These are phyloP conservation scores for Hypotaenidia philippensis DNA, from an alignment of 2,797 vertebrate genomes.

Conservation along the genomic window DNA sequence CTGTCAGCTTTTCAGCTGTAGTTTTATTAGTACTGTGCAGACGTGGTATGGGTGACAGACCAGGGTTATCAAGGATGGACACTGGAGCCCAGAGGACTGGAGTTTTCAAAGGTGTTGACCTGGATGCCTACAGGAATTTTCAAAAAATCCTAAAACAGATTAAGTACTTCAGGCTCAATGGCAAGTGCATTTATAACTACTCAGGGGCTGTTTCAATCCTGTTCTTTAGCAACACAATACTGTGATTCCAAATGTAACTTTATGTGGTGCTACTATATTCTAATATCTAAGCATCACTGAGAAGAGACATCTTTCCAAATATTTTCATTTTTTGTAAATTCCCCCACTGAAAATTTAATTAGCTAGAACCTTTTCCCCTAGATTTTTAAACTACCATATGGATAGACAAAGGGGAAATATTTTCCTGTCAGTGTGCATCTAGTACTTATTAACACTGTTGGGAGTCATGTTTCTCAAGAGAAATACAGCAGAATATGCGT, in stretches of 20 bases:
- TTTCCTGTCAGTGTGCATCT: constrained; percentile 65
- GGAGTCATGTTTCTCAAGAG: constrained; percentile 28
- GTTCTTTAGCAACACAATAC: not conserved
- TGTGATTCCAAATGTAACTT: not conserved
- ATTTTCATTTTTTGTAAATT: constrained; percentile 44
- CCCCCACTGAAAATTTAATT: constrained; percentile 45
- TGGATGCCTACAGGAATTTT: not conserved
- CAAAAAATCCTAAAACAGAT: not conserved
- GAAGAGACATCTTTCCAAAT: constrained; percentile 37
- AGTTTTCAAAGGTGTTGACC: not conserved
- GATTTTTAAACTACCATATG: constrained; percentile 59
- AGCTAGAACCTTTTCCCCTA: constrained; percentile 46
- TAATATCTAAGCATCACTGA: constrained; percentile 1
- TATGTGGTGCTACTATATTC: not conserved
- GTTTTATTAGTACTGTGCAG: not conserved
- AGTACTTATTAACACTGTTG: constrained; percentile 45
- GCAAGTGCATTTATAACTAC: not conserved
- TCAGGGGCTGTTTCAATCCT: not conserved
- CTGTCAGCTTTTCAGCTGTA: not conserved
- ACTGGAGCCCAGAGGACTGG: not conserved
- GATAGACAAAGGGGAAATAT: constrained; percentile 67
- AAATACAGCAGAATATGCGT: constrained; percentile 19
- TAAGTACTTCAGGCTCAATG: not conserved
- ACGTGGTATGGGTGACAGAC: not conserved
- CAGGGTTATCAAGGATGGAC: not conserved